Evolutionary conservation across 1,140 invertebrate genomes (phyloP).

Genomic region (Andrena cerasifolii): DNA sequence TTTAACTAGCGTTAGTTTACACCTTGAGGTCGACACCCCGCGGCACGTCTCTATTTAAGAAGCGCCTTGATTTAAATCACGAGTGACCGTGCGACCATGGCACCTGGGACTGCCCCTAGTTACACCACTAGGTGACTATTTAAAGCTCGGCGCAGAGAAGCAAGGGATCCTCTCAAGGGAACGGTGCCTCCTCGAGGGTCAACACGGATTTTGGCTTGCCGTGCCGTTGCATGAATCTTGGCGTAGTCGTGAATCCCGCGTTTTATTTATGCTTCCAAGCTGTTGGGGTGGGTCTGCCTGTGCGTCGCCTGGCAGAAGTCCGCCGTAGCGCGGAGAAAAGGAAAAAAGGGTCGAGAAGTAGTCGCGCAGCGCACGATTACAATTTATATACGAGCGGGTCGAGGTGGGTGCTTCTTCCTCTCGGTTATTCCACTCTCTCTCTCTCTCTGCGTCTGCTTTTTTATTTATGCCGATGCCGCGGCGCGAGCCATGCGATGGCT

Average conservation of each 20-base stretch:
- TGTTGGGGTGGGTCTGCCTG: neutral
- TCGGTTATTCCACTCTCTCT: conserved; percentile 48
- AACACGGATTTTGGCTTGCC: conserved; percentile 30
- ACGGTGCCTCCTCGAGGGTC: conserved; percentile 45
- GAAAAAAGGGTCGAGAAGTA: conserved; percentile 9
- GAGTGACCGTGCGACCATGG: no score
- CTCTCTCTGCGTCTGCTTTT: no score
- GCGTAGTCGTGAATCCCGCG: conserved; percentile 37
- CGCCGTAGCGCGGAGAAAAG: neutral
- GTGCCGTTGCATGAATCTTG: conserved; percentile 45
- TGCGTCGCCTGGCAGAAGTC: conserved; percentile 1
- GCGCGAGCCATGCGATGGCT: conserved; percentile 6
- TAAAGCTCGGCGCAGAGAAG: neutral
- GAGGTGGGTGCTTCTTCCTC: conserved; percentile 1
- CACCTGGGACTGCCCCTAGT: no score
- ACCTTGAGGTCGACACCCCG: no score
- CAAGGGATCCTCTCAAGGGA: conserved; percentile 5
- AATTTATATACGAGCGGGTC: conserved; percentile 47
- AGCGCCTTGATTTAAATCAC: no score
- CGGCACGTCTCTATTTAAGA: no score
- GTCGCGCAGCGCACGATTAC: conserved; percentile 37
- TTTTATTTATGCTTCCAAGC: conserved; percentile 56
- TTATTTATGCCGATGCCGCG: conserved; percentile 47
- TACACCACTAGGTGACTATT: conserved; percentile 26
- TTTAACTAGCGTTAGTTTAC: no score